Percentiles rank a stretch among this genome's conserved stretches.
phyloP scores from a whole-genome alignment of 2,113 vertebrate species.

The Phocoena sinus region DNA sequence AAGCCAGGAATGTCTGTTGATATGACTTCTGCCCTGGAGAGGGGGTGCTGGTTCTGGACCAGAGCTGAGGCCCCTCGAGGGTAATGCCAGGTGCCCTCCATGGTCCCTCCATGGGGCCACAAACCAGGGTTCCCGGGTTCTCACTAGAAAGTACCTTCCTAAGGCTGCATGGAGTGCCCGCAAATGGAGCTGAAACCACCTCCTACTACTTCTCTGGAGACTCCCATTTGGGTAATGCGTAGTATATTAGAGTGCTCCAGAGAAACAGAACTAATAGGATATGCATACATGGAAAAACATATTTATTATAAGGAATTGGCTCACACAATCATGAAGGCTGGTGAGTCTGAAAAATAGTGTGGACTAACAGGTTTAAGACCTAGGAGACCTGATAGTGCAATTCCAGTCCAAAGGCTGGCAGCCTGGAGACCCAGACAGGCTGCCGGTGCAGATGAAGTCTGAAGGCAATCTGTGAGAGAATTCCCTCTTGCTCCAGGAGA shows the following conservation, averaged over 20 bases:
- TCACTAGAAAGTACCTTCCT: neutral
- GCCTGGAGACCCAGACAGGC: neutral
- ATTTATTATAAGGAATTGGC: neutral
- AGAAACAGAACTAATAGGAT: neutral
- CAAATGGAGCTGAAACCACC: neutral
- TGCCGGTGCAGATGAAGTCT: neutral
- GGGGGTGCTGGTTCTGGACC: neutral
- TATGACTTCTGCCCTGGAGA: neutral
- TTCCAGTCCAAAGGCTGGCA: neutral
- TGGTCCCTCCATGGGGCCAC: neutral
- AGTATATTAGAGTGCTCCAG: neutral
- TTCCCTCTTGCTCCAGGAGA: neutral
- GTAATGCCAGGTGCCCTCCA: neutral
- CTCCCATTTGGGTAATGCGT: neutral
- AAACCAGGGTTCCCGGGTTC: neutral
- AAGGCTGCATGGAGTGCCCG: neutral
- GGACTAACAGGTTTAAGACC: neutral
- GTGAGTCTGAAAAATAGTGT: neutral
- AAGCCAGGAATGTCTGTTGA: constrained; percentile 21
- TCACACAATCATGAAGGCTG: neutral
- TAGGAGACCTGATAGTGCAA: neutral
- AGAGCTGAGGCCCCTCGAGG: rapidly evolving
- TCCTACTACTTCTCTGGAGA: neutral
- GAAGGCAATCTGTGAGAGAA: neutral
- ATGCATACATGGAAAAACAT: neutral